These are phyloP conservation scores for Nomada lathburiana DNA, from an alignment of 2,888 invertebrate species.

Conservation along the genomic window DNA sequence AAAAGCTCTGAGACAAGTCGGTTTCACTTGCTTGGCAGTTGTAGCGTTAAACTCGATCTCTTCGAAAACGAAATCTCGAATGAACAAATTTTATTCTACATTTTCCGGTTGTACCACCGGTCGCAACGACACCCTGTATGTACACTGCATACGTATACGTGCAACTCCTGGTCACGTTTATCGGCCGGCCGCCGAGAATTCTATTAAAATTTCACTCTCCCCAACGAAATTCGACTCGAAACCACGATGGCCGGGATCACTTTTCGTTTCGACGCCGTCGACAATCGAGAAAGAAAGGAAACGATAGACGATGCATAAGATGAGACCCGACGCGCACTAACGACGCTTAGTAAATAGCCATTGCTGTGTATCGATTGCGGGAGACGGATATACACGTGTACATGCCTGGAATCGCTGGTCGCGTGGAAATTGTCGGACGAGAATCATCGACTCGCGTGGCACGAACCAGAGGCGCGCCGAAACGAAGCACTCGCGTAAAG, in stretches of 20 bases:
- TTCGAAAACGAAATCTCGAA: too few species aligned
- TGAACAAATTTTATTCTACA: too few species aligned
- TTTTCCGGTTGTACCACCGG: neutral
- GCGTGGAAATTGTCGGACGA: slow-evolving; percentile 47
- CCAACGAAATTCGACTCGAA: neutral
- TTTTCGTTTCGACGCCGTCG: neutral
- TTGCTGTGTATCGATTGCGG: slow-evolving; percentile 49
- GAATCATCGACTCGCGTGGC: slow-evolving; percentile 38
- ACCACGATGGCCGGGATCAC: neutral
- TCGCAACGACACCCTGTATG: neutral
- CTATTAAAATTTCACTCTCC: slow-evolving; percentile 17
- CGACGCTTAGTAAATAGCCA: slow-evolving; percentile 38
- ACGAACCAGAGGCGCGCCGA: slow-evolving; percentile 22
- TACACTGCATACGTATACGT: neutral
- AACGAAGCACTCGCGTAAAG: slow-evolving; percentile 41
- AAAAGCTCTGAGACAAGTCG: too few species aligned
- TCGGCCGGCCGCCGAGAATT: slow-evolving; percentile 18
- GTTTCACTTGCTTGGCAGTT: too few species aligned
- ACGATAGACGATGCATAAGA: neutral
- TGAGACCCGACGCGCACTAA: slow-evolving; percentile 11
- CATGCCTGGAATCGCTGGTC: slow-evolving; percentile 28
- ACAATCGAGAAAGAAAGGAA: neutral
- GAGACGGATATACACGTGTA: slow-evolving; percentile 47
- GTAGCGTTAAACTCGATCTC: too few species aligned
- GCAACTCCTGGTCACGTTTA: slow-evolving; percentile 6